Evolutionary conservation across 1,140 invertebrate species (phyloP), one percentile per base, ranked within the genome.

Genomic region (Solenopsis fugax): DNA sequence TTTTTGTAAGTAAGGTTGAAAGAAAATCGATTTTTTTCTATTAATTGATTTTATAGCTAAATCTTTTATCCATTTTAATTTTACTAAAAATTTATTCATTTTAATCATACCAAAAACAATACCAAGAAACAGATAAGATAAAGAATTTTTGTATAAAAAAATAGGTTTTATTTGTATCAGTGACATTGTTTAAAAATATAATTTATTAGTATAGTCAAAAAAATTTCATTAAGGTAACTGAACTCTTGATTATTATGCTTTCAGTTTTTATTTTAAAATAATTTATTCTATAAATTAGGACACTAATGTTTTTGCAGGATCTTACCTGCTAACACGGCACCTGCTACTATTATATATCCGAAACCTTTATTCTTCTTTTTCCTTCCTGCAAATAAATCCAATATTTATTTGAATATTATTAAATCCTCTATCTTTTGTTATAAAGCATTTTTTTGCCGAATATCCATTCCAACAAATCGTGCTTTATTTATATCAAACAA

Each of bases 251-350:
- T 24, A 54, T 41, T 54, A 41, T 41, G 12, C 3, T 29, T 7
- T 41, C 4, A 41, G 7, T 41, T n/a, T 58, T 56, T 13, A 48
- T 37, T 29, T 56, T 24, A 12, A 37, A 24, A 10, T 50, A 41
- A 41, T 16, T 52, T 50, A 0, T 69, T 67, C 7, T 21, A 62
- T 24, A 10, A 56, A 56, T 60, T 45, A 48, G 3, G 50, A 80
- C 18, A 54, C 60, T 34, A 29, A 77, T 34, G 7, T 60, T 64
- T 85, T 85, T 29, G 10, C 18, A 24, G 0, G 2, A 87, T 86
- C 82, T 94, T 91, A 95, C 96, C 96, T 88, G 96, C 95, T 93
- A 97, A 96, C n/a, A 96, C 97, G 52, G 97, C 92, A 80, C 96
- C 96, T 82, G 96, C 96, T 95, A 97, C 96, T 94, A 97, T 95